Evolutionary conservation across 2,888 invertebrate genomes (phyloP), one percentile per base, ranked within the genome.

Genomic region (Cephalotes varians): DNA sequence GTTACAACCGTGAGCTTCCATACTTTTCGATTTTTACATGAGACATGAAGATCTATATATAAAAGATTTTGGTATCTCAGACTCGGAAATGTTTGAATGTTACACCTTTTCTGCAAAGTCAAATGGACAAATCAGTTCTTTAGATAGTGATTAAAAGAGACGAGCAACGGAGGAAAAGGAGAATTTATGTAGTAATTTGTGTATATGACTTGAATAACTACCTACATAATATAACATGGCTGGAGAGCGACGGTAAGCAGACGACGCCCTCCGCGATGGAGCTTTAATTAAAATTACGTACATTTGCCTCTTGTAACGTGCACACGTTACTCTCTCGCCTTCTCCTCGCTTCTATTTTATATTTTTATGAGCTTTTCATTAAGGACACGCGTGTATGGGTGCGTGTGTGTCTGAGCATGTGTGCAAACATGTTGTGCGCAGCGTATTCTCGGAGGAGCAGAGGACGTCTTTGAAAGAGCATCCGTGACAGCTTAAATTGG

Each of bases 241-340:
- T 86, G 85, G 85, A 85, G 87, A 85, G 84, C 86, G 85, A 83
- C 80, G 86, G 77, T 79, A 79, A 86, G 89, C 85, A 86, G 87
- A 85, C 89, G 87, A 89, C 91, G 91, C 92, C 88, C 88, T 93
- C 90, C 91, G 89, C 92, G 92, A 88, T 91, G 90, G 88, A 88
- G 92, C 91, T 94, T 94, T 94, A 94, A 94, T 94, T 94, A 94
- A 94, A 94, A 94, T 94, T 94, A 94, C 93, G 92, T 93, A 92
- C 91, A 90, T 93, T 93, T 92, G 92, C 91, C 85, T 90, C 90
- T 88, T 91, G 90, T 92, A 91, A 91, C 91, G 85, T 87, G 91
- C 87, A 54, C 81, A 77, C 81, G 65, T 73, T 56, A 72, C 64
- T 65, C 72, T 83, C 58, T 69, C 44, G 58, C 60, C 79, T 82